These are phyloP conservation scores for Ooceraea biroi DNA, from an alignment of 1,140 invertebrate genomes.

Conservation along the genomic window DNA sequence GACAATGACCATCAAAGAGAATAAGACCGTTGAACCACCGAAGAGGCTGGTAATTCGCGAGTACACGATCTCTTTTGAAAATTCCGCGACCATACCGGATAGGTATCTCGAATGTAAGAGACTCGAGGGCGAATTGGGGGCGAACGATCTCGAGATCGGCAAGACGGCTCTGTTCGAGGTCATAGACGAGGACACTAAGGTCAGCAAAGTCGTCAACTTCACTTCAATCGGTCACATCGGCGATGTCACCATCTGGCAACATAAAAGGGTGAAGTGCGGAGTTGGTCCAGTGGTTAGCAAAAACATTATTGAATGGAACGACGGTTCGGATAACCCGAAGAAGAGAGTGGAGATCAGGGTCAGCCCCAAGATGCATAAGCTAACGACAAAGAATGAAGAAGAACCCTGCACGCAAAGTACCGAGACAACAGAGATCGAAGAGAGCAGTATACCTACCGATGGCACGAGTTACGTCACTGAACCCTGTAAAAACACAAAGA, in stretches of 20 bases:
- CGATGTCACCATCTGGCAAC: slow-evolving; percentile 49
- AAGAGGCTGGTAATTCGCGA: slow-evolving; percentile 71
- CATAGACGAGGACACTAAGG: slow-evolving; percentile 72
- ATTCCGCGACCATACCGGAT: slow-evolving; percentile 72
- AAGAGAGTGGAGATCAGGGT: slow-evolving; percentile 76
- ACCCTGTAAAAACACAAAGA: not conserved
- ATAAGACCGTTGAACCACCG: slow-evolving; percentile 58
- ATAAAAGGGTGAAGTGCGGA: slow-evolving; percentile 70
- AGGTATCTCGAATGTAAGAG: slow-evolving; percentile 68
- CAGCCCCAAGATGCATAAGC: slow-evolving; percentile 56
- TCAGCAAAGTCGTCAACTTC: slow-evolving; percentile 68
- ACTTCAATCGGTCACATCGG: slow-evolving; percentile 45
- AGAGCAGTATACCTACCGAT: not conserved
- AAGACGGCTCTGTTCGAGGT: slow-evolving; percentile 58
- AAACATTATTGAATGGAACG: slow-evolving; percentile 63
- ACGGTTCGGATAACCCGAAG: slow-evolving; percentile 56
- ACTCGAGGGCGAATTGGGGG: slow-evolving; percentile 62
- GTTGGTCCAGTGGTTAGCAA: slow-evolving; percentile 71
- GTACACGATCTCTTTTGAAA: slow-evolving; percentile 76
- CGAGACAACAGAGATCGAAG: not conserved
- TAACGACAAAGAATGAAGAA: not conserved
- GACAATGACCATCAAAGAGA: slow-evolving; percentile 73
- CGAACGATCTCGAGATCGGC: slow-evolving; percentile 34
- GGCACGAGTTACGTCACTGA: not conserved
- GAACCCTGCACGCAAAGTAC: slow-evolving; percentile 37